Conservation (phyloP, 64 coral and sea anemone genomes). For the Anthopleura sola region DNA sequence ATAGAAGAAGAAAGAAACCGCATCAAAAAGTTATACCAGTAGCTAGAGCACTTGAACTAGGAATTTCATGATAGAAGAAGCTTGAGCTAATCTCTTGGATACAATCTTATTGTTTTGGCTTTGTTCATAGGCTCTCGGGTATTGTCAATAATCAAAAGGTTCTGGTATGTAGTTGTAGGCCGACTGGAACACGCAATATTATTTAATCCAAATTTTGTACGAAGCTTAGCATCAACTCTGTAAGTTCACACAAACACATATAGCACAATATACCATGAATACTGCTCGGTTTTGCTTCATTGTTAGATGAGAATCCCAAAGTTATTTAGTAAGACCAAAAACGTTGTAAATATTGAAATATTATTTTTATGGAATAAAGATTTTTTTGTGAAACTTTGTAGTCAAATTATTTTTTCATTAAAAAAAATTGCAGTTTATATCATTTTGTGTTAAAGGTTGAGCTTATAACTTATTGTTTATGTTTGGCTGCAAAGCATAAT, state of each 20-base stretch:
- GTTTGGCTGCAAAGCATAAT: not conserved
- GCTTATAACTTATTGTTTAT: not conserved
- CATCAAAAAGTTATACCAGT: too few relatives aligned
- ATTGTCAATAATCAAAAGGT: slow-evolving; percentile 24
- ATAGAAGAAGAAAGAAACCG: not conserved
- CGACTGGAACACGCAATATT: not conserved
- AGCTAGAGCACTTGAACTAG: not conserved
- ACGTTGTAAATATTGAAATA: not conserved
- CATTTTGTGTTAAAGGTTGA: not conserved
- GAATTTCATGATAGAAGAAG: not conserved
- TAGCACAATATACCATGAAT: not conserved
- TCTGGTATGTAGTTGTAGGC: not conserved
- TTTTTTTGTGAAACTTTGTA: not conserved
- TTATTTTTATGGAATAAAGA: slow-evolving; percentile 17
- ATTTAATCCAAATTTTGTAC: not conserved
- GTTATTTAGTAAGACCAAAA: not conserved
- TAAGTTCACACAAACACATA: not conserved
- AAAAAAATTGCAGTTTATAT: not conserved
- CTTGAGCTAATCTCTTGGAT: slow-evolving; percentile 13
- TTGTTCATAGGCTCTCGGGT: not conserved
- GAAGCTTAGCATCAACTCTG: too few relatives aligned
- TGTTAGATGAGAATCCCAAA: not conserved
- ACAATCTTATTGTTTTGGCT: slow-evolving; percentile 2
- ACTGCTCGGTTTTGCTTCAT: not conserved
- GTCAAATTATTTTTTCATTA: not conserved